phyloP scores from a whole-genome alignment of 2,888 invertebrate species.

The Caenorhabditis sinica region DNA sequence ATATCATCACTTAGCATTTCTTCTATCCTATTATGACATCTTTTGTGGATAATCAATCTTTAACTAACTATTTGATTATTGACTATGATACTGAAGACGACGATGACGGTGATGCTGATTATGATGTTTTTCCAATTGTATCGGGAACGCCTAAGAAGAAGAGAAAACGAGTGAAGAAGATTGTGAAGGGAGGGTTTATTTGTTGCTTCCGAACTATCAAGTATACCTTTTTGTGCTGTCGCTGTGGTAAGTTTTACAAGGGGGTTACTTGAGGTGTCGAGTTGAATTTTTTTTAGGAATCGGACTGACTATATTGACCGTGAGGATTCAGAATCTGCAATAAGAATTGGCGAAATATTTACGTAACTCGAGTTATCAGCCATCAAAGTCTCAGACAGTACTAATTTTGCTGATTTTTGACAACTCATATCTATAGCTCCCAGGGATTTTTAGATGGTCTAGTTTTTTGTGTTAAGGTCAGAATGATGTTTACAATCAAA shows the following conservation, averaged over 20 bases:
- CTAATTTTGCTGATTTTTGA: too few species aligned
- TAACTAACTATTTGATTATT: constrained; percentile 23
- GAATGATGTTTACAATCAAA: too few species aligned
- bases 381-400: too few species aligned
- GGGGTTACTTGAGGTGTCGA: too few species aligned
- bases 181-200: constrained; percentile 9
- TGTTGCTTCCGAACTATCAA: constrained; percentile 38
- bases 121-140: constrained; percentile 18
- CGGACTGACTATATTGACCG: too few species aligned
- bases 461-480: too few species aligned
- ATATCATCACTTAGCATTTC: background rate
- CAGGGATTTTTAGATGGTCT: too few species aligned
- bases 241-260: constrained; percentile 49
- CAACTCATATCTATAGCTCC: too few species aligned
- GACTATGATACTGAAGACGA: constrained; percentile 21
- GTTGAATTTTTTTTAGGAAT: too few species aligned
- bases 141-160: background rate
- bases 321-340: too few species aligned
- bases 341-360: too few species aligned
- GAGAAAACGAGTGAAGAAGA: background rate
- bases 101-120: background rate
- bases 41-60: constrained; percentile 17
- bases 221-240: constrained; percentile 50
- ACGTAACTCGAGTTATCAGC: too few species aligned
- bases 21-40: constrained; percentile 5